Evolutionary conservation across 2,888 invertebrate species (phyloP), one percentile per base, ranked within the genome.

Genomic region (Andrena flavipes): DNA sequence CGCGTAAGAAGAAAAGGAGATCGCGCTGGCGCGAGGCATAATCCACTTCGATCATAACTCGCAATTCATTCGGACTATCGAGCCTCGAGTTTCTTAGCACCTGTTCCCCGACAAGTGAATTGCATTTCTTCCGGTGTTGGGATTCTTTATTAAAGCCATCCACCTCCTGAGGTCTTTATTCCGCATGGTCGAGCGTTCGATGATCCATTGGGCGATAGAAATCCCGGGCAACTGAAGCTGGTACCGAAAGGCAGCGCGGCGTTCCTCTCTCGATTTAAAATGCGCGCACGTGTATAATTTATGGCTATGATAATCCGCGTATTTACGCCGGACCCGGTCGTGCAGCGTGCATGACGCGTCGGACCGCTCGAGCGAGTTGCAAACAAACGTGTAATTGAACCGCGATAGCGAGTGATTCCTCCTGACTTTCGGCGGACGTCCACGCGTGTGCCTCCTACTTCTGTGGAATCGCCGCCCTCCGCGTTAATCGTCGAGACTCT

Each of bases 211-310:
- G 42, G 42, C 42, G 42, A 42, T 42, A 42, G 42, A 4, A 16
- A 42, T 42, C 42, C 4, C 42, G 13, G 42, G 42, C 1, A 4
- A 42, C 20, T 20, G 51, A 20, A 10, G 20, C 51, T 42, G 20
- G 3, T 0, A 8, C 3, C 8, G 56, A 26, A 10, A n/a, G 2
- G 0, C 1, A 10, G 20, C 0, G 54, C 6, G 1, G 8, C 33
- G 33, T 10, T 30, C 60, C 60, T n/a, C n/a, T 30, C 60, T 16
- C 60, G 33, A 3, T 33, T 16, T 7, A 20, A 62, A 35, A 26
- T 29, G 5, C 3, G 70, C 5, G 8, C 62, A 67, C 65, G 72
- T 54, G 80, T 26, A 67, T 71, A 67, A 80, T 80, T 80, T 80
- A 80, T 62, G n/a, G 26, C 51, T 48, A 65, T 49, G 65, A 54